Base-by-base conservation (phyloP, 1,140 invertebrate genomes). In the Platyura marginata region DNA sequence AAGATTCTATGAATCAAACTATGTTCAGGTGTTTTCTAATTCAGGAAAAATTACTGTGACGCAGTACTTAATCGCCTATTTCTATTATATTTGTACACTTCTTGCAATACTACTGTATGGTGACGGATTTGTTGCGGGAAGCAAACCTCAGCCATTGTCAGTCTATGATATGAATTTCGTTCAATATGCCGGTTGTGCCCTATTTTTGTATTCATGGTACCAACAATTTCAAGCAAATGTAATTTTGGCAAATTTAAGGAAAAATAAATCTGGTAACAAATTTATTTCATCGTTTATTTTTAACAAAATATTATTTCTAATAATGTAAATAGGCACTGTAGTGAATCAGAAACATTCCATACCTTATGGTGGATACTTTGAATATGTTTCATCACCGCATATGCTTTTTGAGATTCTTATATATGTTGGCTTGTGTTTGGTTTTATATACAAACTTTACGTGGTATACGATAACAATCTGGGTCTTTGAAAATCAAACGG, bases 361-460 rank as follows among this genome's bases (percentile, higher is more conserved):
- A 49, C 86, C 87, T n/a, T 45, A 62, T 23, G 82, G 82, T 3
- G 77, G 79, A 42, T 66, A 77, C 50, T 94, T 92, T 54, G 65
- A 87, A 15, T 69, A 72, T 44, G 61, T 91, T 1, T 85, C 86
- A 1, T 79, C 76, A 46, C 87, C 88, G 0, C 80, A 91, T 57
- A 79, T 83, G 56, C 66, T 82, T 37, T 78, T 77, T 35, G 88
- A 92, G 64, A 75, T 90, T 23, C 45, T 86, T 1, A 77, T 92
- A 54, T 92, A 92, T 54, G 49, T 74, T 13, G 64, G 69, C 21
- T 49, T 89, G 8, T 63, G 69, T 15, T 49, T 80, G 15, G 64
- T 91, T 20, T 58, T 81, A n/a, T 63, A 64, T 48, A 61, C 67
- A 21, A 68, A 74, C 48, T 54, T 51, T 3, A 73, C 73, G 2